phyloP scores from a whole-genome alignment of 2,113 vertebrate genomes.

The Microcebus murinus region DNA sequence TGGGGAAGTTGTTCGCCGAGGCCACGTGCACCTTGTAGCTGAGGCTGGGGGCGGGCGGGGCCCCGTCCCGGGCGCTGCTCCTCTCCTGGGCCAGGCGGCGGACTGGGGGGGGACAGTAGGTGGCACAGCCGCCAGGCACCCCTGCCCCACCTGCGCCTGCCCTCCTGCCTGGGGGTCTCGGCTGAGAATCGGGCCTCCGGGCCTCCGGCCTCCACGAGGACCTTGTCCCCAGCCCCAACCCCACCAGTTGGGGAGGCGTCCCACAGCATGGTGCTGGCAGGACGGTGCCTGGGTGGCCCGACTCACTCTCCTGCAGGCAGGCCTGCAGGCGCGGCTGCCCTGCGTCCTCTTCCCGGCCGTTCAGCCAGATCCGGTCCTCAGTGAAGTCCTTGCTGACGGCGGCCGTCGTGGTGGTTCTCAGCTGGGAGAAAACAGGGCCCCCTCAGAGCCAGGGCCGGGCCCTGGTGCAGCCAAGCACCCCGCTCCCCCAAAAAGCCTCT shows the following conservation, averaged over 20 bases:
- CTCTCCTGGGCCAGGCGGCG: slow-evolving; percentile 91
- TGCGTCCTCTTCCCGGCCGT: slow-evolving; percentile 91
- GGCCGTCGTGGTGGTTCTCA: slow-evolving; percentile 94
- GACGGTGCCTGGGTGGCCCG: rapidly evolving
- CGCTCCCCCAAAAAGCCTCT: background rate
- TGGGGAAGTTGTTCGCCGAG: slow-evolving; percentile 96
- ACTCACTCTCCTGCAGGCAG: slow-evolving; percentile 93
- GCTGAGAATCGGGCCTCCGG: rapidly evolving
- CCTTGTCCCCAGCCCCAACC: background rate
- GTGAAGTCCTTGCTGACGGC: slow-evolving; percentile 90
- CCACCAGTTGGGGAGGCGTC: background rate
- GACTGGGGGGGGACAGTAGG: slow-evolving; percentile 82
- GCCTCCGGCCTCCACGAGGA: too few species aligned
- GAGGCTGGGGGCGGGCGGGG: slow-evolving; percentile 72
- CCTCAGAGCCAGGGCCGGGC: rapidly evolving
- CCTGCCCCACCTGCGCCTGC: background rate
- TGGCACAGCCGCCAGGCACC: background rate
- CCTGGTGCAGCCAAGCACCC: rapidly evolving
- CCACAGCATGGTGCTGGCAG: background rate
- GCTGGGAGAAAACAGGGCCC: slow-evolving; percentile 79
- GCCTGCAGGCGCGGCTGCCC: slow-evolving; percentile 92
- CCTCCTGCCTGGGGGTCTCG: rapidly evolving
- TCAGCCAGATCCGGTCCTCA: slow-evolving; percentile 95
- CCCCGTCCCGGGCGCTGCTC: slow-evolving; percentile 71
- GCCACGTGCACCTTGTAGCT: slow-evolving; percentile 94